Conservation (phyloP, 1,140 invertebrate species). For the Nebria ingens region DNA sequence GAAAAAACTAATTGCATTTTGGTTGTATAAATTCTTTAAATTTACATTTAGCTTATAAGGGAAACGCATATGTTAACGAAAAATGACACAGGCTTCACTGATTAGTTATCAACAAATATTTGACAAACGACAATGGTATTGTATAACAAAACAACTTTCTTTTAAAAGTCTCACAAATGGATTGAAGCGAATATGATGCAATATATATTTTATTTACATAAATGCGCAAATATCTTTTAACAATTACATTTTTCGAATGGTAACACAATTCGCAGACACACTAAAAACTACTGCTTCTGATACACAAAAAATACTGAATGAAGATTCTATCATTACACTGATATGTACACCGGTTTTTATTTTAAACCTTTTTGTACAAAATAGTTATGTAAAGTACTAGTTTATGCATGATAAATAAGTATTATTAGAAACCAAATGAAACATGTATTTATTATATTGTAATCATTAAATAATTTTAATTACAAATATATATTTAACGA, state of each 20-base stretch:
- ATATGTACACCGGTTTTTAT: too few relatives aligned
- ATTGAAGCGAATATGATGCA: neutral
- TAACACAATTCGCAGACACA: neutral
- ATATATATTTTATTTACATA: neutral
- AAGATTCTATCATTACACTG: neutral
- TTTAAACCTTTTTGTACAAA: too few relatives aligned
- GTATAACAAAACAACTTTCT: slow-evolving; percentile 4
- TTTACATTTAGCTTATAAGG: too few relatives aligned
- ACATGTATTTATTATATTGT: too few relatives aligned
- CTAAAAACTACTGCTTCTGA: neutral
- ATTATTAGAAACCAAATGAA: too few relatives aligned
- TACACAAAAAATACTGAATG: neutral
- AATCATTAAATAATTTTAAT: neutral
- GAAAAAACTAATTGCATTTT: too few relatives aligned
- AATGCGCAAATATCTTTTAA: neutral
- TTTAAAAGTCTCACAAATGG: neutral
- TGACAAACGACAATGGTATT: slow-evolving; percentile 3
- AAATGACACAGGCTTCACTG: neutral
- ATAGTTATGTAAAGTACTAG: too few relatives aligned
- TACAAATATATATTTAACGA: too few relatives aligned
- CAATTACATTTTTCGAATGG: neutral
- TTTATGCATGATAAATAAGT: too few relatives aligned
- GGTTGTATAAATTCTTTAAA: too few relatives aligned
- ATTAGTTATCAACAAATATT: slow-evolving; percentile 8
- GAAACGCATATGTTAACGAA: neutral